phyloP scores from a whole-genome alignment of 2,888 invertebrate species.

The Brassicogethes aeneus region DNA sequence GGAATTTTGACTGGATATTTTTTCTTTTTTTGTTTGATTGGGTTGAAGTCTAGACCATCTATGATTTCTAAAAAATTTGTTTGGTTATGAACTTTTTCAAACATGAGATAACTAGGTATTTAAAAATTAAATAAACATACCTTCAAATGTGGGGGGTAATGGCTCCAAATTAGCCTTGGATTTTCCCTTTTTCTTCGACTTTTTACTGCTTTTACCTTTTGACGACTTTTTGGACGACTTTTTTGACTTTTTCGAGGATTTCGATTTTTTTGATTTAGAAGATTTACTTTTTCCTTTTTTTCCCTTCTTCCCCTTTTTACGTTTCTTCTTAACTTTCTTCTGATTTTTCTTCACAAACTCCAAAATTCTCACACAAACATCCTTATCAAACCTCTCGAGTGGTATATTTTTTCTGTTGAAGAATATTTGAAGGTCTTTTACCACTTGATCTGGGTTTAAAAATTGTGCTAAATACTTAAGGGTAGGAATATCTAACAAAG shows the following conservation, averaged over 20 bases:
- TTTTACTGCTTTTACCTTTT: background rate
- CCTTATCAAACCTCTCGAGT: conserved; percentile 13
- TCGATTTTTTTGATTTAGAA: background rate
- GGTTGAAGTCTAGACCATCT: background rate
- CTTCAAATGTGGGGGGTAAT: too few species aligned
- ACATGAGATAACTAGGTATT: too few species aligned
- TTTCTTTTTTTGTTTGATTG: background rate
- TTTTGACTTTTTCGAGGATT: conserved; percentile 2
- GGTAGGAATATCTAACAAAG: conserved; percentile 19
- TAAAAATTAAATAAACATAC: too few species aligned
- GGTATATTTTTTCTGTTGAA: conserved; percentile 18
- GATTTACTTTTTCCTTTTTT: background rate
- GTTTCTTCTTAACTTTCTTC: conserved; percentile 9
- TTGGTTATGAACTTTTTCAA: background rate
- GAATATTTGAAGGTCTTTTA: conserved; percentile 22
- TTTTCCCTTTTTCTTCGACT: too few species aligned
- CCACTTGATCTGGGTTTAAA: conserved; percentile 19
- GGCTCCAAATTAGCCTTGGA: too few species aligned
- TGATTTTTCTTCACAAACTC: conserved; percentile 14
- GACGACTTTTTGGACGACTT: background rate
- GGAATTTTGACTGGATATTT: conserved; percentile 2
- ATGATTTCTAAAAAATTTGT: conserved; percentile 1
- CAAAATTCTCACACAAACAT: conserved; percentile 12
- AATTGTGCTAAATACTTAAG: conserved; percentile 24
- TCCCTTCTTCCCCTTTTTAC: conserved; percentile 2